Conservation (phyloP, 2,797 vertebrate genomes). For the Brotula barbata region DNA sequence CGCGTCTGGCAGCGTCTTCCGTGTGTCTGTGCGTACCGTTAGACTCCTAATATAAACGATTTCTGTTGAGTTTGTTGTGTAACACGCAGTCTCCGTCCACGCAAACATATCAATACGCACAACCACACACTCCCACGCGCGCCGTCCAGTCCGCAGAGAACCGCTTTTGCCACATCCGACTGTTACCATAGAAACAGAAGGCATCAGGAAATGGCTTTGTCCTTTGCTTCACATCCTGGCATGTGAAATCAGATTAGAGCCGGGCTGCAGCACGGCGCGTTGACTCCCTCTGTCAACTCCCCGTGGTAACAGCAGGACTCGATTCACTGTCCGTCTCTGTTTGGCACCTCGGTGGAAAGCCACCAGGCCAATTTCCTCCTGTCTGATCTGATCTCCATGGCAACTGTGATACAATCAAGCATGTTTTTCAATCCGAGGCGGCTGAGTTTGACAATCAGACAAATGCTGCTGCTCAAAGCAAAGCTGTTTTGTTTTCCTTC, state of each 20-base stretch:
- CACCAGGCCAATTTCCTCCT: slow-evolving; percentile 65
- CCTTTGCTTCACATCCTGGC: slow-evolving; percentile 45
- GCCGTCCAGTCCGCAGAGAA: slow-evolving; percentile 16
- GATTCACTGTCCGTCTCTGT: slow-evolving; percentile 47
- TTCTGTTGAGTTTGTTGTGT: no score
- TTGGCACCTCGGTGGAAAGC: slow-evolving; percentile 50
- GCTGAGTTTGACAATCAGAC: slow-evolving; percentile 47
- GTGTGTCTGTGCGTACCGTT: slow-evolving; percentile 4
- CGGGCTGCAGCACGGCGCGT: slow-evolving; percentile 40
- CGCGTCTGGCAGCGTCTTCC: slow-evolving; percentile 7
- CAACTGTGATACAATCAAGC: slow-evolving; percentile 72
- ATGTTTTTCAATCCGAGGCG: slow-evolving; percentile 50
- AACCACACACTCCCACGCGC: background rate
- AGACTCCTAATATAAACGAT: slow-evolving; percentile 15
- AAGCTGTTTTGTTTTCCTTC: slow-evolving; percentile 22
- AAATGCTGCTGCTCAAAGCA: slow-evolving; percentile 29
- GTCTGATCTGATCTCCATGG: slow-evolving; percentile 75
- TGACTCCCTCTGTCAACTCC: slow-evolving; percentile 71
- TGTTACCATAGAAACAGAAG: slow-evolving; percentile 57
- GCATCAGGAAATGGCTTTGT: slow-evolving; percentile 67
- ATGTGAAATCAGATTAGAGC: slow-evolving; percentile 56
- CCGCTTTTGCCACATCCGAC: slow-evolving; percentile 23
- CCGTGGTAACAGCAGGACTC: slow-evolving; percentile 63
- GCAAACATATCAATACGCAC: background rate
- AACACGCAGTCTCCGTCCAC: no score